Conservation (phyloP, 1,140 invertebrate species). For the Eriosoma lanigerum region DNA sequence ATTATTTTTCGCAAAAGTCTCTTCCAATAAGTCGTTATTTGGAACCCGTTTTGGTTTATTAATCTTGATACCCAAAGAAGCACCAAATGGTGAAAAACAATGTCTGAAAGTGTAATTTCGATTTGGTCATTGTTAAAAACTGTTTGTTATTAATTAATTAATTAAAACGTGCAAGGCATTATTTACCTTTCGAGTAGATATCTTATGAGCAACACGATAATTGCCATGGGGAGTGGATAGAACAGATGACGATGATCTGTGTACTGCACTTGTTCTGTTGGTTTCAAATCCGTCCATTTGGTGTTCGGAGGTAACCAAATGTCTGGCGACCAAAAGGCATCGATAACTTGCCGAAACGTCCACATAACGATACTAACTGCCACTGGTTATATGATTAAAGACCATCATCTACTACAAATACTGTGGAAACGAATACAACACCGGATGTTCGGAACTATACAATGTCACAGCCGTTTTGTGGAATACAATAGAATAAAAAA, state of each 20-base stretch:
- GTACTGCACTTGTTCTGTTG: constrained; percentile 75
- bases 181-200: constrained; percentile 79
- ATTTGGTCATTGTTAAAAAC: no score
- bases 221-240: constrained; percentile 78
- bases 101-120: constrained; percentile 64
- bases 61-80: constrained; percentile 75
- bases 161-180: not conserved
- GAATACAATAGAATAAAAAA: not conserved
- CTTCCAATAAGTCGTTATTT: constrained; percentile 71
- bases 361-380: not conserved
- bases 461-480: not conserved
- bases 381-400: no score
- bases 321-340: constrained; percentile 77
- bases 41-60: constrained; percentile 72
- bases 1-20: constrained; percentile 67
- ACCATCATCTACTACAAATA: not conserved
- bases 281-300: constrained; percentile 82
- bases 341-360: constrained; percentile 48
- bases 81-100: constrained; percentile 75
- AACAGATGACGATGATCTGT: constrained; percentile 77
- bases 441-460: not conserved
- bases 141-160: no score
- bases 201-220: constrained; percentile 73
- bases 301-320: constrained; percentile 88
- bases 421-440: not conserved